Evolutionary conservation across 1,140 invertebrate genomes (phyloP), one percentile per base, ranked within the genome.

Genomic region (Drosophila gunungcola): DNA sequence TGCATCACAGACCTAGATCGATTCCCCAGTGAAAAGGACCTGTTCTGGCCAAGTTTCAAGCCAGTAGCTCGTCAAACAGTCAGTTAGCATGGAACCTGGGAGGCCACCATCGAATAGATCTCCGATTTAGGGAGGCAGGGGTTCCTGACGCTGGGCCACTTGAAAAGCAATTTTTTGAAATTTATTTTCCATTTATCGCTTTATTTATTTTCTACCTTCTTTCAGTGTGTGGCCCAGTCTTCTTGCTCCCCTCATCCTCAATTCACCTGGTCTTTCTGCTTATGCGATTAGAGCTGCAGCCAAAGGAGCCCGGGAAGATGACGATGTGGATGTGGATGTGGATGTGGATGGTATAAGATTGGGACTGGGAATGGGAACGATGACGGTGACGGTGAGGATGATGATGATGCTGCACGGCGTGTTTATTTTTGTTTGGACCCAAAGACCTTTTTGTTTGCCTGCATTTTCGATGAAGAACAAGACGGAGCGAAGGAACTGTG

Each of bases 151-250:
- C 48, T 29, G 34, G 63, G 49, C 84, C 84, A 89, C 83, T 88
- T 89, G 84, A 88, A 89, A 80, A 89, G 75, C 79, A 88, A 83
- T 88, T 88, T 86, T 70, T 72, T 49, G 53, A 86, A 89, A 89
- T 88, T 89, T 88, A 80, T 88, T 88, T 89, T 83, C 67, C 70
- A 88, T 88, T 88, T 88, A 89, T 88, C 81, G 84, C 79, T 88
- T 88, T 89, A 89, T 88, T 88, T 89, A 83, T 83, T 88, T 82
- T 76, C 36, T 79, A 76, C 72, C 79, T 63, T 77, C 73, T 70
- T 82, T 75, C 63, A 62, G 80, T 84, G 80, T 84, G 80, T 84
- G 80, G 76, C 53, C 80, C 57, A 41, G 12, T 36, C 49, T 13
- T 10, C 34, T 6, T 10, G 27, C 46, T 29, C 46, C 46, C 46